Evolutionary conservation across 2,113 vertebrate genomes (phyloP).

Genomic region (Dunckerocampus dactyliophorus): DNA sequence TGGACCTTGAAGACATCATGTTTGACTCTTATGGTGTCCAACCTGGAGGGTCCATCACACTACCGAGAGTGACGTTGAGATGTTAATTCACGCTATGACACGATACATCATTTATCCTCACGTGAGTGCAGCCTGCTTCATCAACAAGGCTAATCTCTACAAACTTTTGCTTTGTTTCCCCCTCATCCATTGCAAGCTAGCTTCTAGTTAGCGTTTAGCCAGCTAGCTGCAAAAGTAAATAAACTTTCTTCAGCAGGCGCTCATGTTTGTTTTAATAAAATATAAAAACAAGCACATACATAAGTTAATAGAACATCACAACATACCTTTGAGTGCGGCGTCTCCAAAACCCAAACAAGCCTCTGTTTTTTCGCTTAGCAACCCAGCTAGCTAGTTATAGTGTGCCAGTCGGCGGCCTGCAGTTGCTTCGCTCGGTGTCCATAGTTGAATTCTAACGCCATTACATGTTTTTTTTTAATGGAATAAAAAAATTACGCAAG

Average conservation of each 20-base stretch:
- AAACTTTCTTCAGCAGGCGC: conserved; percentile 33
- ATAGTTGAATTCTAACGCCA: conserved; percentile 19
- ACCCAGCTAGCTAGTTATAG: conserved; percentile 49
- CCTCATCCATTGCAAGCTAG: conserved; percentile 22
- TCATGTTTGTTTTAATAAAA: background rate
- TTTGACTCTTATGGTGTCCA: background rate
- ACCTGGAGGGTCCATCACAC: background rate
- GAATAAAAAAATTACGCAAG: background rate
- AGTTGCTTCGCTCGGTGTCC: conserved; percentile 55
- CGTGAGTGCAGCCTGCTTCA: background rate
- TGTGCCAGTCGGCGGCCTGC: conserved; percentile 64
- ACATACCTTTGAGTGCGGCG: conserved; percentile 43
- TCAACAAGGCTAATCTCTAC: no score
- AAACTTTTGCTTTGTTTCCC: conserved; percentile 24
- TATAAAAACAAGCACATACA: conserved; percentile 28
- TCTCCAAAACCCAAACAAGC: conserved; percentile 1
- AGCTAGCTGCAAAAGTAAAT: conserved; percentile 31
- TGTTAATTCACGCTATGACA: conserved; percentile 3
- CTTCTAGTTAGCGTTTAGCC: conserved; percentile 35
- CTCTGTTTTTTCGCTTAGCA: conserved; percentile 34
- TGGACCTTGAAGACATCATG: conserved; percentile 38
- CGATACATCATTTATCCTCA: background rate
- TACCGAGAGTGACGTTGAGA: background rate
- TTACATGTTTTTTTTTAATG: conserved; percentile 5
- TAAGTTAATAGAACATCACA: conserved; percentile 13